Conservation (phyloP, 1,140 invertebrate genomes). For the Drosophila prosaltans region DNA sequence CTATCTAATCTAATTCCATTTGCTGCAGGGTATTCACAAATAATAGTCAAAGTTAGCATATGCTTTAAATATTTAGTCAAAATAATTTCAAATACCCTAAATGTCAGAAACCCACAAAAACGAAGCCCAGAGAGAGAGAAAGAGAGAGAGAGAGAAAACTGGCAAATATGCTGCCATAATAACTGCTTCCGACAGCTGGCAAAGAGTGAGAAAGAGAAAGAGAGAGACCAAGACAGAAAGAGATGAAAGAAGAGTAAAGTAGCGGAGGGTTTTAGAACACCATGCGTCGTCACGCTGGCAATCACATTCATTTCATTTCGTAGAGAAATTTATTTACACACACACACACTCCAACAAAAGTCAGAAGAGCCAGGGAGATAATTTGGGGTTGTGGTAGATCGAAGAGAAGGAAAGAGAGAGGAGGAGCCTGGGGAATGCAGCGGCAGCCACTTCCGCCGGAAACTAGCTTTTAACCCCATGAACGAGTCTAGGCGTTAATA, state of each 20-base stretch:
- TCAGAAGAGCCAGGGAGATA: constrained; percentile 11
- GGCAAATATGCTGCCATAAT: constrained; percentile 75
- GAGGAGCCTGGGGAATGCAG: constrained; percentile 46
- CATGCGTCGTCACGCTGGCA: constrained; percentile 53
- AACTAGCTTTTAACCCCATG: constrained; percentile 82
- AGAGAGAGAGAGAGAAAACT: constrained; percentile 52
- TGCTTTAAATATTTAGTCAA: constrained; percentile 16
- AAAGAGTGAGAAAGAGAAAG: constrained; percentile 16
- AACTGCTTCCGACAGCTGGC: constrained; percentile 65
- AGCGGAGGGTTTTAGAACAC: constrained; percentile 18
- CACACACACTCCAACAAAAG: constrained; percentile 36
- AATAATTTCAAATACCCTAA: not conserved
- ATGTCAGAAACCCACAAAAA: constrained; percentile 15
- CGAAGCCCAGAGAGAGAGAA: constrained; percentile 39
- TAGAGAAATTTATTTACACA: constrained; percentile 79
- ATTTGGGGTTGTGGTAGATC: constrained; percentile 4
- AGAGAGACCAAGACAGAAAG: not conserved
- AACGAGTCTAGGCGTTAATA: constrained; percentile 80
- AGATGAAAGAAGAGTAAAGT: not conserved
- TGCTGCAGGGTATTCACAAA: not conserved
- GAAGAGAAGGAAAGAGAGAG: not conserved
- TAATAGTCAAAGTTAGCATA: not conserved
- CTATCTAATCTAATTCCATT: not conserved
- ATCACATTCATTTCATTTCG: constrained; percentile 81
- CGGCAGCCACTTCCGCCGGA: constrained; percentile 79